phyloP scores from a whole-genome alignment of 2,888 invertebrate genomes.

The Andrena fulva region DNA sequence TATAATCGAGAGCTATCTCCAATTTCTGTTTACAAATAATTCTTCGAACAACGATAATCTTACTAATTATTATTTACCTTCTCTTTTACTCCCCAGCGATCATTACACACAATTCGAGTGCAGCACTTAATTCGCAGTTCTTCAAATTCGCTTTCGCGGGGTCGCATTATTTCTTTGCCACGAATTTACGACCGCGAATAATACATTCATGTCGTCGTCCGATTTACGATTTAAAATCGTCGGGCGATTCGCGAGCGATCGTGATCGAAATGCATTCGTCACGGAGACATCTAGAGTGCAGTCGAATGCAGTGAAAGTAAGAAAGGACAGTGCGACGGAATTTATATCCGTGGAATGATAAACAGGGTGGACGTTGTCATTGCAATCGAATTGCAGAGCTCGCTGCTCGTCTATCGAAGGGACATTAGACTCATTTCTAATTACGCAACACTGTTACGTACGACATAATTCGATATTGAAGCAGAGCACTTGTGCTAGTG shows the following conservation, averaged over 20 bases:
- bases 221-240: constrained; percentile 22
- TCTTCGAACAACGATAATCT: not conserved
- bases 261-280: constrained; percentile 54
- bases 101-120: not conserved
- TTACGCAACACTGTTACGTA: constrained; percentile 61
- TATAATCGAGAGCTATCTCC: too few species aligned
- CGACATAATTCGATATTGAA: constrained; percentile 45
- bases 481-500: constrained; percentile 15
- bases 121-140: not conserved
- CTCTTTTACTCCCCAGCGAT: not conserved
- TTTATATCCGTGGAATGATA: constrained; percentile 65
- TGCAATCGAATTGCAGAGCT: constrained; percentile 58
- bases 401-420: constrained; percentile 54
- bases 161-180: not conserved
- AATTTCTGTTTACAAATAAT: not conserved
- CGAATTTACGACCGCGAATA: not conserved
- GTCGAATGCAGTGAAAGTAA: constrained; percentile 63
- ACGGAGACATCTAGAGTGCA: constrained; percentile 28
- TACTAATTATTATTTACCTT: not conserved
- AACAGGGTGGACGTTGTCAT: constrained; percentile 54
- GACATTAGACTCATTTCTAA: constrained; percentile 46
- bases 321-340: constrained; percentile 64
- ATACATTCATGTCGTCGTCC: not conserved
- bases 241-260: constrained; percentile 31
- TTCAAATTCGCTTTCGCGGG: not conserved